Evolutionary conservation across 2,888 invertebrate genomes (phyloP).

Genomic region (Trisateles emortualis): DNA sequence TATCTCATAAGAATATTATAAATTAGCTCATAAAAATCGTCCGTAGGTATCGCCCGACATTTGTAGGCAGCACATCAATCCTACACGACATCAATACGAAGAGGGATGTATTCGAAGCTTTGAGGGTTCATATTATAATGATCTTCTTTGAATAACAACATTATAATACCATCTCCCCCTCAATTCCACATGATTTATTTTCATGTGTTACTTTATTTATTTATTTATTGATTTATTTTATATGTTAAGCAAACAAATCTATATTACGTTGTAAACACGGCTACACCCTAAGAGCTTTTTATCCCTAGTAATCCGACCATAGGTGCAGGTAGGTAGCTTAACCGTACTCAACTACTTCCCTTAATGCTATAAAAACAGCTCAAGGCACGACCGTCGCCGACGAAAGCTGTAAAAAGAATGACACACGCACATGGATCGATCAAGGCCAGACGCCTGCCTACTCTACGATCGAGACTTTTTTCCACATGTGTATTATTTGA

Average conservation of each 20-base stretch:
- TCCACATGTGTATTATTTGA: constrained; percentile 32
- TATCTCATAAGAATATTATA: constrained; percentile 47
- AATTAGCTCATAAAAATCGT: constrained; percentile 51
- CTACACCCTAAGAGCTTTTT: constrained; percentile 36
- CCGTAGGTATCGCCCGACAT: constrained; percentile 46
- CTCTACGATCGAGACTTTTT: constrained; percentile 32
- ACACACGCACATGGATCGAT: constrained; percentile 77
- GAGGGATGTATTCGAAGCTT: constrained; percentile 48
- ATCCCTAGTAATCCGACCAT: constrained; percentile 26
- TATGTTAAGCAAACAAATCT: constrained; percentile 15
- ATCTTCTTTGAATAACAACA: constrained; percentile 61
- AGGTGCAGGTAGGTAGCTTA: constrained; percentile 38
- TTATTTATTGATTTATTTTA: too few species aligned
- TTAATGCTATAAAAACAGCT: constrained; percentile 51
- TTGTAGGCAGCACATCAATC: constrained; percentile 62
- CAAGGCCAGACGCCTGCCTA: constrained; percentile 71
- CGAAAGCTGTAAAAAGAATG: constrained; percentile 63
- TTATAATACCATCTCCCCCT: constrained; percentile 57
- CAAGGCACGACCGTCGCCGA: constrained; percentile 52
- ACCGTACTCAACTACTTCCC: constrained; percentile 27
- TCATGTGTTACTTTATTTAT: constrained; percentile 19
- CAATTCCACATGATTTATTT: constrained; percentile 48
- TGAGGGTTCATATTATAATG: constrained; percentile 67
- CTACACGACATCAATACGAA: constrained; percentile 59
- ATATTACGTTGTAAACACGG: constrained; percentile 16